Conservation (phyloP, 2,888 invertebrate species). For the Patella pellucida region DNA sequence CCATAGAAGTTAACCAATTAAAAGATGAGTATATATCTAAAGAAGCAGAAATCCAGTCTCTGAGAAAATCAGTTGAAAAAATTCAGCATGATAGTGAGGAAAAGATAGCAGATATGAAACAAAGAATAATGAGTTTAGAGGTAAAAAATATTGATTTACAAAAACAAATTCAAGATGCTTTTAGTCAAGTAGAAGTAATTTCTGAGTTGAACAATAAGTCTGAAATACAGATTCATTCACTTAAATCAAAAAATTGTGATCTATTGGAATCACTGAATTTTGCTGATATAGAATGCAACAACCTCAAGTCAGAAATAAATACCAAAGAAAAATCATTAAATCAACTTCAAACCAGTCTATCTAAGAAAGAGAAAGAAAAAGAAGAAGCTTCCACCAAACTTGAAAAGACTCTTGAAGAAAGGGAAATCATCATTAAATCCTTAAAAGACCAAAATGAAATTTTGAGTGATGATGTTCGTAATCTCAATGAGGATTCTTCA, state of each 20-base stretch:
- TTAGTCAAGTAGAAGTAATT: too few species aligned
- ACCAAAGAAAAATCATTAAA: background rate
- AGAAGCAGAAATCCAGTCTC: background rate
- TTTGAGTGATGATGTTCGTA: background rate
- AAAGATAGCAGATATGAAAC: background rate
- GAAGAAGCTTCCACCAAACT: background rate
- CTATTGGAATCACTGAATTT: too few species aligned
- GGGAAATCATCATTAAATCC: conserved; percentile 1
- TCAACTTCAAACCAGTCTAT: background rate
- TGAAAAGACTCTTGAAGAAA: conserved; percentile 9
- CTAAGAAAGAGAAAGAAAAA: conserved; percentile 16
- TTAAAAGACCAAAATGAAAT: conserved; percentile 12
- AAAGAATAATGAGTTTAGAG: background rate
- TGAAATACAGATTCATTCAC: too few species aligned
- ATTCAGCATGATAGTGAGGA: background rate
- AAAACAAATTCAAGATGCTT: too few species aligned
- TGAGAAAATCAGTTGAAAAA: background rate
- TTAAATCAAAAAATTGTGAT: too few species aligned
- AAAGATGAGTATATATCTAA: background rate
- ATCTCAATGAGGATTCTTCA: background rate
- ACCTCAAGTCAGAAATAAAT: too few species aligned
- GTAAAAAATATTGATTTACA: too few species aligned
- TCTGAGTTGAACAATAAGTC: too few species aligned
- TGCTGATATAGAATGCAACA: too few species aligned
- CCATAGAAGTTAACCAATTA: background rate